Evolutionary conservation across 1,140 invertebrate species (phyloP), one percentile per base, ranked within the genome.

Genomic region (Drosophila sucinea): DNA sequence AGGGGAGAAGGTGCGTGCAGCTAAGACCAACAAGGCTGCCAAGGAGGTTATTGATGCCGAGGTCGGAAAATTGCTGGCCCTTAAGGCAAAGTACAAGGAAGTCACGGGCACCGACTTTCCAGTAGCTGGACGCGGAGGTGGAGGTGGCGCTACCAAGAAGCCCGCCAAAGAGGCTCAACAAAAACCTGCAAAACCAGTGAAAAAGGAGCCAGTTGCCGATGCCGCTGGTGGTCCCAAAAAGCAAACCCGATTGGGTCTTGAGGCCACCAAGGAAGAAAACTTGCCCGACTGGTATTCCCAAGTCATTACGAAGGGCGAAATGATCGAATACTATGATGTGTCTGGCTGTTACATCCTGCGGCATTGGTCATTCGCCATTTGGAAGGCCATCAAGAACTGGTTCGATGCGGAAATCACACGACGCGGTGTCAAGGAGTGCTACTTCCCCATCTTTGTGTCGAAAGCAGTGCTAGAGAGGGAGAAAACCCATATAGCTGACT

Each of bases 321-420:
- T 99, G 95, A 99, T 99, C 41, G 99, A 99, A 92, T 99, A 99
- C 92, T 99, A 99, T 90, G 98, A 99, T 92, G 97, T 99, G 4
- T 99, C 98, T 60, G 99, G 99, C 0, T 99, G 99, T 93, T 99
- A 99, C 91, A 98, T 99, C 78, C 94, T 99, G 25, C 95, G 98
- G 35, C 98, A 98, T 1, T 99, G 98, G 98, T 96, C 98, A 35
- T 99, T 95, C 92, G 93, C 96, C n/a, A 98, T 99, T 80, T 99
- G 99, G 99, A 98, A 99, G 79, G 84, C 91, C 0, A 99, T 99
- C 57, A 95, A 96, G 85, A 94, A 95, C 40, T 99, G 96, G 94
- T 97, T 99, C 77, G 98, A 99, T 92, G 76, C 79, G 0, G 95
- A 97, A 92, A 99, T 99, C 56, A 99, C 98, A 90, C 95, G 96